These are phyloP conservation scores for Felis chaus DNA, from an alignment of 2,113 vertebrate species.

Conservation along the genomic window DNA sequence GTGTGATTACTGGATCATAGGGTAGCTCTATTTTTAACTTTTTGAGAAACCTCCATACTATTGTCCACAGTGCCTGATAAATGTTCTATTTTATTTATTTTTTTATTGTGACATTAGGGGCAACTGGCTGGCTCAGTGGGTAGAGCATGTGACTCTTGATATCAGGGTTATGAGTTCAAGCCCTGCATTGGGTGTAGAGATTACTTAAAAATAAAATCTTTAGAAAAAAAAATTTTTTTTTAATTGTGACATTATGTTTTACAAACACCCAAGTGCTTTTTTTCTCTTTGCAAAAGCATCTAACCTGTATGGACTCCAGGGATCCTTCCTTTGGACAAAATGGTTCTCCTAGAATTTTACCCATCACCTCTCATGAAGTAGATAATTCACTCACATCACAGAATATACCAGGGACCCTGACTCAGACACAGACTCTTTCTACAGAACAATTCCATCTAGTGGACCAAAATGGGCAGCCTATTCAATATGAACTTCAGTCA, in stretches of 20 bases:
- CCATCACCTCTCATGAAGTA: conserved; percentile 1
- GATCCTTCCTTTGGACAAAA: conserved; percentile 80
- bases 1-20: neutral
- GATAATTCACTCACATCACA: conserved; percentile 58
- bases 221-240: neutral
- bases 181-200: neutral
- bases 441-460: conserved; percentile 77
- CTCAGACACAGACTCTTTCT: conserved; percentile 61
- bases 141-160: neutral
- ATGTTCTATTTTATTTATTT: neutral
- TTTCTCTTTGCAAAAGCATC: conserved; percentile 74
- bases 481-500: conserved; percentile 85
- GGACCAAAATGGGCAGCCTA: conserved; percentile 82
- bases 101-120: neutral
- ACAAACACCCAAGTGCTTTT: conserved; percentile 18
- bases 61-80: neutral
- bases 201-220: neutral
- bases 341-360: conserved; percentile 60
- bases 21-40: neutral
- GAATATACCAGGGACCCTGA: neutral
- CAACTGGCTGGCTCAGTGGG: neutral
- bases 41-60: neutral
- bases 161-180: neutral
- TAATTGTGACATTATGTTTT: neutral
- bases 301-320: conserved; percentile 81